Conservation (phyloP, 2,113 vertebrate genomes). For the Pelodiscus sinensis region DNA sequence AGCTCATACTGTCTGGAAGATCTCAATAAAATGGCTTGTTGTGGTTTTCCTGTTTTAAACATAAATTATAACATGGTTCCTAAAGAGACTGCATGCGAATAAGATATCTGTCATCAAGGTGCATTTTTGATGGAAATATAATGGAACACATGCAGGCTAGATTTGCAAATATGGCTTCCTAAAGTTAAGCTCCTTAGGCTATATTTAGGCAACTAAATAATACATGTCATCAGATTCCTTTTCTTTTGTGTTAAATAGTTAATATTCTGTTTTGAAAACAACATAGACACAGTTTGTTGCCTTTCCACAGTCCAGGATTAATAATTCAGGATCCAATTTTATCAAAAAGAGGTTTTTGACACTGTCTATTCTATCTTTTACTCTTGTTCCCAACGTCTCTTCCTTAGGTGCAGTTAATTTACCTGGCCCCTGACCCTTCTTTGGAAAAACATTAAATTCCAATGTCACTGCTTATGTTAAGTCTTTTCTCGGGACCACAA, state of each 20-base stretch:
- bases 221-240: too few species aligned
- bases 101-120: too few species aligned
- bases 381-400: background rate
- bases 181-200: background rate
- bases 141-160: background rate
- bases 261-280: background rate
- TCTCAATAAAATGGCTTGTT: background rate
- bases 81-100: background rate
- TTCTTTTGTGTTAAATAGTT: background rate
- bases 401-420: background rate
- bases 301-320: background rate
- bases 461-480: background rate
- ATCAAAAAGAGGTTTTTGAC: background rate
- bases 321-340: background rate
- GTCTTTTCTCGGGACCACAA: background rate
- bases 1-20: background rate
- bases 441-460: background rate
- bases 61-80: background rate
- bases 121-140: too few species aligned
- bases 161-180: background rate
- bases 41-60: background rate
- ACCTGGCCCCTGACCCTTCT: background rate
- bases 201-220: background rate
- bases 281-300: background rate
- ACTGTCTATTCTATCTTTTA: background rate